Evolutionary conservation across 92 coral and sea anemone species (phyloP), one percentile per base, ranked within the genome.

Genomic region (Hydrozoanthus gracilis): DNA sequence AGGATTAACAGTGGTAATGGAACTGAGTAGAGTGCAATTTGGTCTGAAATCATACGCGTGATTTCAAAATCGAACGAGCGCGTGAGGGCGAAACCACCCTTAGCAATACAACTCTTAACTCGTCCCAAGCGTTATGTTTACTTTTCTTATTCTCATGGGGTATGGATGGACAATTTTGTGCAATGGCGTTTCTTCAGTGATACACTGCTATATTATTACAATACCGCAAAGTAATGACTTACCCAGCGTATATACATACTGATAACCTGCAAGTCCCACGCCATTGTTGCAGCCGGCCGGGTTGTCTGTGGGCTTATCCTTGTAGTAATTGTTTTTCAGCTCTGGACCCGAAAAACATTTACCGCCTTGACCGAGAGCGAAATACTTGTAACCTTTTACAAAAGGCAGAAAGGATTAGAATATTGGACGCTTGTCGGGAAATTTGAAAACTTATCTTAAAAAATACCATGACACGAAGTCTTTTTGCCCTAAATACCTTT

Each of bases 161-260:
- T 27, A 27, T 27, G 39, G 39, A 27, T 27, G 39, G 39, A 27
- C n/a, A n/a, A n/a, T n/a, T n/a, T n/a, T n/a, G n/a, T n/a, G n/a
- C n/a, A n/a, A n/a, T n/a, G n/a, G n/a, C 39, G 39, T 27, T 27
- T 27, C 39, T 27, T 27, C 39, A 27, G 39, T 27, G 39, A 27
- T 27, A 0, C 39, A 27, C 39, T 27, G 39, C 39, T 27, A 27
- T 27, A 27, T 27, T 27, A 27, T 27, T 27, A 27, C 39, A 27
- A 27, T 27, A 27, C 39, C 39, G 39, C 56, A 47, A 20, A 10
- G 48, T 16, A 71, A 47, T 71, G 4, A 14, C 83, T 77, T 58
- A 77, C 83, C 83, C 49, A 77, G 83, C 10, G 83, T 77, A 51
- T 77, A 77, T 51, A 77, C 83, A 77, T 12, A 77, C 20, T 77